These are phyloP conservation scores for Paratrypauchen microcephalus DNA, from an alignment of 2,797 vertebrate species.

Conservation along the genomic window DNA sequence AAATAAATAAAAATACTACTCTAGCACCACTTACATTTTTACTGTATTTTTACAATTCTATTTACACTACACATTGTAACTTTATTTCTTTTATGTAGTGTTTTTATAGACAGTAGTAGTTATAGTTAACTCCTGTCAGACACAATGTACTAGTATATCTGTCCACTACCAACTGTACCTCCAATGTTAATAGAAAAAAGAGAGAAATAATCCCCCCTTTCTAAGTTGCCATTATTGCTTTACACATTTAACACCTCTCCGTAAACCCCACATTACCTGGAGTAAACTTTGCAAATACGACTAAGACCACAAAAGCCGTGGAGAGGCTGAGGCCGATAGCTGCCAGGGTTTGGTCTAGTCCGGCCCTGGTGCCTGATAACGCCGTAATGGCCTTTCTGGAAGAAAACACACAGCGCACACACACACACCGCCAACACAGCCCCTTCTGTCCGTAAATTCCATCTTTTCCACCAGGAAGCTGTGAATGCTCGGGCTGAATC, in stretches of 20 bases:
- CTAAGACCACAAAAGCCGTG: conserved; percentile 23
- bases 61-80: too few species aligned
- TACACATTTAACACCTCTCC: conserved; percentile 8
- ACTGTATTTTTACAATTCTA: too few species aligned
- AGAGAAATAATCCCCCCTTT: neutral
- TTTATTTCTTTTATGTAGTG: too few species aligned
- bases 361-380: conserved; percentile 88
- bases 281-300: conserved; percentile 30
- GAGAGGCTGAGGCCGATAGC: conserved; percentile 42
- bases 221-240: neutral
- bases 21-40: too few species aligned
- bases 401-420: conserved; percentile 78
- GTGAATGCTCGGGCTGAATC: conserved; percentile 90
- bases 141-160: neutral
- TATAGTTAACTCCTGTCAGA: neutral
- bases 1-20: too few species aligned
- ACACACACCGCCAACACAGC: conserved; percentile 88
- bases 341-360: conserved; percentile 67
- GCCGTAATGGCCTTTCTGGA: conserved; percentile 90
- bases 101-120: too few species aligned
- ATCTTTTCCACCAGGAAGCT: conserved; percentile 92
- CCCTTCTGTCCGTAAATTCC: conserved; percentile 89
- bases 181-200: neutral
- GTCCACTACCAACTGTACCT: neutral
- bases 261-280: conserved; percentile 31